These are phyloP conservation scores for Dasyprocta punctata DNA, from an alignment of 2,113 vertebrate genomes.

Conservation along the genomic window DNA sequence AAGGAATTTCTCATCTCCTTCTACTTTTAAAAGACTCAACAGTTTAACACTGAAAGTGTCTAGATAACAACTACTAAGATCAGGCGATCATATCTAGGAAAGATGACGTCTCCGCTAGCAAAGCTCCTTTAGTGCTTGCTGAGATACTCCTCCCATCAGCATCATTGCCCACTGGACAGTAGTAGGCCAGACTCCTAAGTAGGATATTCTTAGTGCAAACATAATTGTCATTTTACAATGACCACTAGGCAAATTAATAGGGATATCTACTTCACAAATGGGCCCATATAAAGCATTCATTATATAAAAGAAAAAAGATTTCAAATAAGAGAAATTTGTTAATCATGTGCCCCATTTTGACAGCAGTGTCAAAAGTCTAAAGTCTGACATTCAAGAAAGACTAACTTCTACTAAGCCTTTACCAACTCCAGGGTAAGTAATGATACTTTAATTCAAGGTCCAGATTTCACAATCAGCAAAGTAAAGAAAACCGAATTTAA, in stretches of 20 bases:
- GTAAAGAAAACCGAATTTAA: constrained; percentile 22
- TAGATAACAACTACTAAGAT: constrained; percentile 6
- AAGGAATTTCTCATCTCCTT: not conserved
- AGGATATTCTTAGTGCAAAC: not conserved
- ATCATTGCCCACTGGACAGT: not conserved
- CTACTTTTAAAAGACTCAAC: not conserved
- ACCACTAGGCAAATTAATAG: not conserved
- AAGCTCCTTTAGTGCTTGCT: not conserved
- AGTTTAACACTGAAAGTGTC: not conserved
- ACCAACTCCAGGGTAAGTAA: not conserved
- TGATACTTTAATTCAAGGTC: constrained; percentile 21
- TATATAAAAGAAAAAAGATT: constrained; percentile 16
- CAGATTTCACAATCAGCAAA: constrained; percentile 14
- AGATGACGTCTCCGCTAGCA: not conserved
- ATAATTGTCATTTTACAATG: not conserved
- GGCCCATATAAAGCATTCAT: constrained; percentile 12
- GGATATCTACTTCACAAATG: not conserved
- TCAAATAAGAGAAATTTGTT: not conserved
- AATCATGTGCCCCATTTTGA: constrained; percentile 9
- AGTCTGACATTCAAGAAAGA: constrained; percentile 41
- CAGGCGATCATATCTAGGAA: not conserved
- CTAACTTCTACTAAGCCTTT: not conserved
- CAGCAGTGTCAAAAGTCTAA: not conserved
- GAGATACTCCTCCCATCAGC: not conserved
- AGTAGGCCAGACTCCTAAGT: not conserved